Conservation (phyloP, 2,797 vertebrate genomes). For the Sciaenops ocellatus region DNA sequence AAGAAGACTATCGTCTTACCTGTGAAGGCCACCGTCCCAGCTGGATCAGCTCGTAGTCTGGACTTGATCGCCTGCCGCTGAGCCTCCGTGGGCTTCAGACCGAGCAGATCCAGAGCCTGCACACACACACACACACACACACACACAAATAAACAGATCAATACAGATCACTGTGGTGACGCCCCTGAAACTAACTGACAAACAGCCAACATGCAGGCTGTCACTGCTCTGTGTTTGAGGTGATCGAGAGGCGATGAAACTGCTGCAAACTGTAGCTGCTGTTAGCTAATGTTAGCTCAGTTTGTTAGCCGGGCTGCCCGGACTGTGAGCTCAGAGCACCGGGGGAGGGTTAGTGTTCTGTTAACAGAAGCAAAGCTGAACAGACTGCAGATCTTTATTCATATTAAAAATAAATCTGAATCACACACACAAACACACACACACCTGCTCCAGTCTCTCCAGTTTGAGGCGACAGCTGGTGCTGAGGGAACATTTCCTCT, state of each 20-base stretch:
- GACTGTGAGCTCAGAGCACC: too few species aligned
- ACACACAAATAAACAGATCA: slow-evolving; percentile 43
- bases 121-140: slow-evolving; percentile 35
- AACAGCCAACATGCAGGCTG: background rate
- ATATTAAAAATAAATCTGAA: too few species aligned
- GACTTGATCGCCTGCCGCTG: slow-evolving; percentile 88
- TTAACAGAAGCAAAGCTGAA: too few species aligned
- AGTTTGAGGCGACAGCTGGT: slow-evolving; percentile 81
- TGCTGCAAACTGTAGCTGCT: too few species aligned
- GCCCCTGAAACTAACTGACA: background rate
- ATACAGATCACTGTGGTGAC: slow-evolving; percentile 22
- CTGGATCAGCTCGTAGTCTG: slow-evolving; percentile 85
- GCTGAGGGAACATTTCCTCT: slow-evolving; percentile 77
- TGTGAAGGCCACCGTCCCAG: slow-evolving; percentile 88
- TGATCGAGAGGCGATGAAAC: background rate
- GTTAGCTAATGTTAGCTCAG: too few species aligned
- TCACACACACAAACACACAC: slow-evolving; percentile 11
- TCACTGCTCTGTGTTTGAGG: background rate
- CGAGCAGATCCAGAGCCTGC: slow-evolving; percentile 73
- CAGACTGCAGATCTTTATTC: too few species aligned
- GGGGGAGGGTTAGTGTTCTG: too few species aligned
- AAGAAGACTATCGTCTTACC: slow-evolving; percentile 78
- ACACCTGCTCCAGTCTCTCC: slow-evolving; percentile 90
- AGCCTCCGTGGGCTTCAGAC: slow-evolving; percentile 85
- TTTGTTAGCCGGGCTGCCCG: too few species aligned